Evolutionary conservation across 2,888 invertebrate genomes (phyloP).

Genomic region (Microplitis deprimator): DNA sequence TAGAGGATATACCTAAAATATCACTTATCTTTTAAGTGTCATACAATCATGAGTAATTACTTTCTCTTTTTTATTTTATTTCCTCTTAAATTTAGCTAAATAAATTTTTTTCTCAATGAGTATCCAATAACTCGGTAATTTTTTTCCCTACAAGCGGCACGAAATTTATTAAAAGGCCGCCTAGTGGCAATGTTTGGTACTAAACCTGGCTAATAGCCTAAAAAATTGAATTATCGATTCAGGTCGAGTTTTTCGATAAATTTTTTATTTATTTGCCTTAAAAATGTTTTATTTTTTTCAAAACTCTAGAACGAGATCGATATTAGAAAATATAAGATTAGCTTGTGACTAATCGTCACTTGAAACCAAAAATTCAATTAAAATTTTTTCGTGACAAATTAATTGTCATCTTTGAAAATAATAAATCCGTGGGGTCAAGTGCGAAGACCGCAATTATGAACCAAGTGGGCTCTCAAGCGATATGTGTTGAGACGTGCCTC

Average conservation of each 20-base stretch:
- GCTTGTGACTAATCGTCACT: too few relatives aligned
- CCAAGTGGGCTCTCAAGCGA: not conserved
- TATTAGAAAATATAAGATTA: too few relatives aligned
- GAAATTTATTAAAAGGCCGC: not conserved
- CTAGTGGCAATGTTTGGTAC: not conserved
- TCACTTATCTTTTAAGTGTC: conserved; percentile 3
- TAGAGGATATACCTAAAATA: not conserved
- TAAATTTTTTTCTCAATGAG: not conserved
- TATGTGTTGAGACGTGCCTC: not conserved
- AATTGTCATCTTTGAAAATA: not conserved
- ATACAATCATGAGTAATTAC: conserved; percentile 9
- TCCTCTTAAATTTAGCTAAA: not conserved
- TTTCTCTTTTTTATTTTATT: not conserved
- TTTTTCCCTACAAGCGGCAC: not conserved
- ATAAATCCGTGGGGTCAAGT: not conserved
- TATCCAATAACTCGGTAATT: not conserved
- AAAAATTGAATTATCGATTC: too few relatives aligned
- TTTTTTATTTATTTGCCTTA: too few relatives aligned
- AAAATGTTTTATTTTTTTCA: too few relatives aligned
- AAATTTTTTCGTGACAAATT: not conserved
- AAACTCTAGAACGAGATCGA: too few relatives aligned
- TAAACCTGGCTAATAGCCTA: not conserved
- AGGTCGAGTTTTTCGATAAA: too few relatives aligned
- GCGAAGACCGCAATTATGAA: not conserved
- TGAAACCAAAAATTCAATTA: not conserved